Evolutionary conservation across 2,113 vertebrate species (phyloP).

Genomic region (Otocyon megalotis): DNA sequence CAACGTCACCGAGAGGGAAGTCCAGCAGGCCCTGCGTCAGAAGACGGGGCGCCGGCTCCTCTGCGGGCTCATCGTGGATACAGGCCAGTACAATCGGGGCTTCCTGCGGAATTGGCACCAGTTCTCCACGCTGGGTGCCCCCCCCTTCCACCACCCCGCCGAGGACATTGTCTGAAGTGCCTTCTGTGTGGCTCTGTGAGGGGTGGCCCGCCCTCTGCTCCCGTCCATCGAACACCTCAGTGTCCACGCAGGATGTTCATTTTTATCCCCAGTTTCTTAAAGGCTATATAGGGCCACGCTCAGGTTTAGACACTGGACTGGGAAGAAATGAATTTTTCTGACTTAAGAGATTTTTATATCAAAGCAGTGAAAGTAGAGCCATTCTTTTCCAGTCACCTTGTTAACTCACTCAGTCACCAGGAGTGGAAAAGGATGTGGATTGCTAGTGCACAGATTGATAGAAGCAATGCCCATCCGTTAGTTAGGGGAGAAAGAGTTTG

Average conservation of each 20-base stretch:
- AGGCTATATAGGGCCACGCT: slow-evolving; percentile 68
- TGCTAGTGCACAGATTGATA: neutral
- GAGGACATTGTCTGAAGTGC: slow-evolving; percentile 91
- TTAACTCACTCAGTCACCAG: neutral
- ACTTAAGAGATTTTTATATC: slow-evolving; percentile 39
- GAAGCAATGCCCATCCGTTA: slow-evolving; percentile 17
- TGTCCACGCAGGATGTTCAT: neutral
- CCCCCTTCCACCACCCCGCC: slow-evolving; percentile 71
- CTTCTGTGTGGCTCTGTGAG: neutral
- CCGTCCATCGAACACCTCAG: accelerated
- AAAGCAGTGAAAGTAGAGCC: slow-evolving; percentile 61
- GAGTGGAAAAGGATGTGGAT: neutral
- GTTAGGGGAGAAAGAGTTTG: neutral
- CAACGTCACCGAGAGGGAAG: slow-evolving; percentile 97
- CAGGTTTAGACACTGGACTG: slow-evolving; percentile 71
- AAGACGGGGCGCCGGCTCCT: slow-evolving; percentile 89
- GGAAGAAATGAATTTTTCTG: slow-evolving; percentile 49
- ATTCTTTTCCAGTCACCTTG: slow-evolving; percentile 59
- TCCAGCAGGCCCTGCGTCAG: slow-evolving; percentile 92
- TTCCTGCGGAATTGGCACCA: slow-evolving; percentile 94
- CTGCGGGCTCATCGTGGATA: slow-evolving; percentile 95
- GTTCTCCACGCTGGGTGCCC: slow-evolving; percentile 91
- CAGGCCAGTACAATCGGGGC: slow-evolving; percentile 92
- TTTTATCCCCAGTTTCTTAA: slow-evolving; percentile 10
- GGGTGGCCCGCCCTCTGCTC: neutral